Percentiles rank a stretch among this genome's conserved stretches.
phyloP scores from a whole-genome alignment of 23 tunicate genomes.

The Oikopleura albicans region DNA sequence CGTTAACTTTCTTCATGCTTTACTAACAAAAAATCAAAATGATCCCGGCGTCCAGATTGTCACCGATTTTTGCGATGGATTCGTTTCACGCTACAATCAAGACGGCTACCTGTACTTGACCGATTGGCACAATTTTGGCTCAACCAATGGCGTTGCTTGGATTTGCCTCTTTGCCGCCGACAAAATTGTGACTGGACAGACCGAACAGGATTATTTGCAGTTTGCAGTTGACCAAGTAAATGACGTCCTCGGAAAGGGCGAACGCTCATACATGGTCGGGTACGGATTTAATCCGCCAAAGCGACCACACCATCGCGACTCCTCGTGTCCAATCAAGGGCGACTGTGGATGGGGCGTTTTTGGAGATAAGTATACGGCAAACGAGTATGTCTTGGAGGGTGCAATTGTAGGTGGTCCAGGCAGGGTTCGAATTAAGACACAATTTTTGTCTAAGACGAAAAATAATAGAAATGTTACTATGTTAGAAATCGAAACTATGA shows the following conservation, averaged over 20 bases:
- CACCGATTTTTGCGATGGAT: not conserved
- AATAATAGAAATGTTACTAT: too few relatives aligned
- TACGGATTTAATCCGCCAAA: slow-evolving; percentile 85
- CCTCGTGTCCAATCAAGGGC: not conserved
- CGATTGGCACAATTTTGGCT: slow-evolving; percentile 12
- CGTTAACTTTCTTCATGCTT: slow-evolving; percentile 43
- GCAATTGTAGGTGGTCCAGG: slow-evolving; percentile 74
- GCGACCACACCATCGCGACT: slow-evolving; percentile 44
- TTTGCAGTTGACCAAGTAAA: slow-evolving; percentile 58
- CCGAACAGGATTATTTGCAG: slow-evolving; percentile 30
- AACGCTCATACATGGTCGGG: slow-evolving; percentile 65
- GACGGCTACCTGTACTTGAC: not conserved
- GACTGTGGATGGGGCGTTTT: slow-evolving; percentile 15
- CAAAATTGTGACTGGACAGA: not conserved
- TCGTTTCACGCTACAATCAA: not conserved
- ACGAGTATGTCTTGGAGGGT: slow-evolving; percentile 27
- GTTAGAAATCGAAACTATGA: too few relatives aligned
- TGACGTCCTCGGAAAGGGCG: slow-evolving; percentile 80
- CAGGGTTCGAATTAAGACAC: too few relatives aligned
- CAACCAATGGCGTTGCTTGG: not conserved
- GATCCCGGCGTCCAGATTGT: slow-evolving; percentile 6
- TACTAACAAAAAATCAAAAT: slow-evolving; percentile 24
- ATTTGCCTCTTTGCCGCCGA: slow-evolving; percentile 3
- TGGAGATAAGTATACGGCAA: not conserved
- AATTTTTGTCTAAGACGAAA: too few relatives aligned